These are phyloP conservation scores for Prochilodus magdalenae DNA, from an alignment of 2,113 vertebrate species.

Conservation along the genomic window DNA sequence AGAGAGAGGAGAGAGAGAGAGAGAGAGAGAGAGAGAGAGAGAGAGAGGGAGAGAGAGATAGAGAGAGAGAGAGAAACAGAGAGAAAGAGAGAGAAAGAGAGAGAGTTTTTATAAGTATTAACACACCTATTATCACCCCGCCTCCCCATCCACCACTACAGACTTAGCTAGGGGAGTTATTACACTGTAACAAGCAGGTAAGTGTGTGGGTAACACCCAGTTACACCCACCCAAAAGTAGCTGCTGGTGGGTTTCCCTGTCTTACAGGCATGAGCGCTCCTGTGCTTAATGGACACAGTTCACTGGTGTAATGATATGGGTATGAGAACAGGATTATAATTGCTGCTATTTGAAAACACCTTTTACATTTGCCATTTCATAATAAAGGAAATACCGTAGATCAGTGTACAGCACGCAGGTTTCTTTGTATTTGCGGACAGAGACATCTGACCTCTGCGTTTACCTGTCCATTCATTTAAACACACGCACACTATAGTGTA, in stretches of 20 bases:
- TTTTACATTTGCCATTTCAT: too few species aligned
- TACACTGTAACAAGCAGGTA: conserved; percentile 16
- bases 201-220: not conserved
- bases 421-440: too few species aligned
- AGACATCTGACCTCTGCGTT: too few species aligned
- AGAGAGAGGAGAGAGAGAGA: conserved; percentile 29
- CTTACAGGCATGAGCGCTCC: not conserved
- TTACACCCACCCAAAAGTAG: not conserved
- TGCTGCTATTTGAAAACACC: too few species aligned
- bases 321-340: not conserved
- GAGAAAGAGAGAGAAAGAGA: conserved; percentile 29
- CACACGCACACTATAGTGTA: too few species aligned
- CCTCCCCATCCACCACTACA: not conserved
- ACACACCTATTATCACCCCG: conserved; percentile 36
- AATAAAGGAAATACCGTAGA: too few species aligned
- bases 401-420: too few species aligned
- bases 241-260: not conserved
- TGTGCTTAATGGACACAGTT: not conserved
- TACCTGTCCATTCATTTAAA: too few species aligned
- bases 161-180: conserved; percentile 22
- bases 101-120: conserved; percentile 44
- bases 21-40: conserved; percentile 48
- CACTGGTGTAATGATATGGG: not conserved
- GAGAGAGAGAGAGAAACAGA: conserved; percentile 51
- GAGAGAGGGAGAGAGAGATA: conserved; percentile 43